Evolutionary conservation across 2,797 vertebrate species (phyloP), one percentile per base, ranked within the genome.

Genomic region (Siniperca undulata): DNA sequence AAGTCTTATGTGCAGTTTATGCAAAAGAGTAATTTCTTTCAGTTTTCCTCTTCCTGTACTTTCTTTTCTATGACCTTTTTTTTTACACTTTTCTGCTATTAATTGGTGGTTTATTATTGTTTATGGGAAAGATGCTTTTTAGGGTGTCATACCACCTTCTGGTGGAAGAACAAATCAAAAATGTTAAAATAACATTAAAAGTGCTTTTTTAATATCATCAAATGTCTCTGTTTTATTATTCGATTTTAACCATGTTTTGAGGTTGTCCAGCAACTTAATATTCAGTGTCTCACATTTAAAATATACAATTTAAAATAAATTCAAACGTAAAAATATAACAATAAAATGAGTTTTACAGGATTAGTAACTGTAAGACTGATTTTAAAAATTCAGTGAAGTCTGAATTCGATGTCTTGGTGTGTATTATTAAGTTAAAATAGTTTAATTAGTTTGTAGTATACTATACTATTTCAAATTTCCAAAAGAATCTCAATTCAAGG

Each of bases 161-260:
- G 30, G 73, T 82, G 76, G 76, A 80, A 24, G 52, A 70, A 60
- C 44, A 34, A 2, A 48, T 67, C 3, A 60, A 61, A 64, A 42
- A 5, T 50, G 62, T 62, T 48, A 56, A 76, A 58, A 27, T 46
- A 16, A 50, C 61, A 34, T 65, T 75, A 80, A 81, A 85, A 64
- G 19, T 61, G 46, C 6, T 78, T 73, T 89, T 84, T 16, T 82
- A 52, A 55, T 44, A 56, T 53, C 11, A 24, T 42, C 17, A 27
- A 16, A 34, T 52, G 2, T 68, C 2, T 74, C 13, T 73, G 2
- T 68, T 61, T 56, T 66, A 55, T 52, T 40, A 59, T 22, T 59
- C 1, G 0, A 14, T 46, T 58, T 56, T 48, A 9, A 52, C 7
- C 4, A 9, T 10, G 2, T 30, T 61, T 40, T n/a, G 30, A 30